A percentile compares a stretch with the other conserved stretches of the same genome.
Conservation (phyloP, 2,113 vertebrate genomes). For the Platichthys flesus region DNA sequence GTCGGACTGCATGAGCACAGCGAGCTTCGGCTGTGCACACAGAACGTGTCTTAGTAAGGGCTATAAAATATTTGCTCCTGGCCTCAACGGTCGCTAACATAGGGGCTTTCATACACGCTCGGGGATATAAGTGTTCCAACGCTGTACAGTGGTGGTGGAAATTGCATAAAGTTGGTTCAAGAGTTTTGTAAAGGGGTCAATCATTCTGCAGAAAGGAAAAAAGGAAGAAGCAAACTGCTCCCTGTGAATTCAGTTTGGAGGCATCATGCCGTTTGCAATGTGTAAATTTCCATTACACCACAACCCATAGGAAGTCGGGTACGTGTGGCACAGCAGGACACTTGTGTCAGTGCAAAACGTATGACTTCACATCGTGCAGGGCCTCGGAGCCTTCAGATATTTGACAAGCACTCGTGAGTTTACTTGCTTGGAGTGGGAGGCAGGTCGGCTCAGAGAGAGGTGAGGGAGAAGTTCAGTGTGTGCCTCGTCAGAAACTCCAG, state of each 20-base stretch:
- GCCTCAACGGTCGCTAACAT: constrained; percentile 15
- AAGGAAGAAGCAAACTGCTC: too few species aligned
- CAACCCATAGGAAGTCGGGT: constrained; percentile 17
- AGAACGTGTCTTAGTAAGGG: constrained; percentile 9
- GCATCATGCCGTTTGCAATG: too few species aligned
- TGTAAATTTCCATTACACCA: background rate
- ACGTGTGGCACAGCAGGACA: constrained; percentile 17
- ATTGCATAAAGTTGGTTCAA: background rate
- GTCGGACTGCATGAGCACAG: constrained; percentile 6
- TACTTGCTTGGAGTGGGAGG: constrained; percentile 61
- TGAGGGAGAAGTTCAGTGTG: constrained; percentile 23
- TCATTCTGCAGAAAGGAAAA: background rate
- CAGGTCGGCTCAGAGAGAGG: constrained; percentile 28
- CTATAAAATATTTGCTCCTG: constrained; percentile 36
- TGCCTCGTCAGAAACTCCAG: constrained; percentile 3
- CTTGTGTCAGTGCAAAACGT: constrained; percentile 27
- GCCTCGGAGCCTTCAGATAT: constrained; percentile 40
- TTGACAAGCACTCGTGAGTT: constrained; percentile 72
- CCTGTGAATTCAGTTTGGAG: background rate
- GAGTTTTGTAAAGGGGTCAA: background rate
- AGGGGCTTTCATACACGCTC: constrained; percentile 27
- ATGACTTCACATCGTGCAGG: constrained; percentile 13
- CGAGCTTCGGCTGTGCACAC: constrained; percentile 7
- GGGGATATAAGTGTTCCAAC: constrained; percentile 12
- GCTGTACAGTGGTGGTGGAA: background rate